Percentiles rank a stretch among this genome's conserved stretches.
phyloP scores from a whole-genome alignment of 2,888 invertebrate species.

The Cerastoderma edule region DNA sequence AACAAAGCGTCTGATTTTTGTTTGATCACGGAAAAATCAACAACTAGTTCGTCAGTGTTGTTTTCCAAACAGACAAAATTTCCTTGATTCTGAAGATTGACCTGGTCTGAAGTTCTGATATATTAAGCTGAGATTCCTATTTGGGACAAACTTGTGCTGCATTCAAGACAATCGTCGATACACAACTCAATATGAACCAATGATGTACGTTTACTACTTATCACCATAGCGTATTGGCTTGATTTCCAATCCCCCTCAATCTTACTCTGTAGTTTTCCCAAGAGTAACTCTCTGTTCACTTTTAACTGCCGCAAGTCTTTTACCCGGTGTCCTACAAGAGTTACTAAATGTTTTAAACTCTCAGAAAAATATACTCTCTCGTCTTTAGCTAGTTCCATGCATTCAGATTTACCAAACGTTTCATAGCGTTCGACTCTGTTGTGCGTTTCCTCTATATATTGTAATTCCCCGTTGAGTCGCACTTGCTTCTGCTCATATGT shows the following conservation, averaged over 20 bases:
- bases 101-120: too few relatives aligned
- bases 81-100: conserved; percentile 20
- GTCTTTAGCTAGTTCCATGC: background rate
- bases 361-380: too few relatives aligned
- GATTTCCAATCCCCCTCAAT: conserved; percentile 36
- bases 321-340: conserved; percentile 28
- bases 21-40: too few relatives aligned
- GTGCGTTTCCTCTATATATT: conserved; percentile 2
- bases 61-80: conserved; percentile 31
- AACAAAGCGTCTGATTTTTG: conserved; percentile 32
- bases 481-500: conserved; percentile 25
- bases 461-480: conserved; percentile 1
- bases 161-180: conserved; percentile 29
- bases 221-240: conserved; percentile 38
- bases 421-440: conserved; percentile 4
- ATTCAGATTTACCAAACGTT: conserved; percentile 1
- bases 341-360: too few relatives aligned
- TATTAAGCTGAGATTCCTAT: too few relatives aligned
- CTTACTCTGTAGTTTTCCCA: conserved; percentile 27
- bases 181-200: conserved; percentile 38
- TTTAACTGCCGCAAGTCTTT: conserved; percentile 36
- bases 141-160: too few relatives aligned
- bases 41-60: background rate
- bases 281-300: conserved; percentile 36
- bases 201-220: conserved; percentile 37